Evolutionary conservation across 2,888 invertebrate genomes (phyloP).

Genomic region (Chaetogeoica ovagalla): DNA sequence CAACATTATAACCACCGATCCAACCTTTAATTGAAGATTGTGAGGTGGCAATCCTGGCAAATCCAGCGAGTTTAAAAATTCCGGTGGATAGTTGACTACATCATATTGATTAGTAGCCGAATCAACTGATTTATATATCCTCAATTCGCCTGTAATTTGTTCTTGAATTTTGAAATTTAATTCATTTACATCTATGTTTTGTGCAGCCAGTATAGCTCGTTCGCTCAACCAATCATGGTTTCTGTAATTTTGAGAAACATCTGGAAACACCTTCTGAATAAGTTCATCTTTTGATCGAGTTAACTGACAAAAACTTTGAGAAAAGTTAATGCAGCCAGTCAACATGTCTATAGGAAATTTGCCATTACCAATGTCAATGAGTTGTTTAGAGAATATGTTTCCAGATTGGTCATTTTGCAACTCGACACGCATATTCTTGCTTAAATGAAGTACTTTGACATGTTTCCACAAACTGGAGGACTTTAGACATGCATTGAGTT

Average conservation of each 20-base stretch:
- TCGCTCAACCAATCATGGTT: no score
- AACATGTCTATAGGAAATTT: slow-evolving; percentile 56
- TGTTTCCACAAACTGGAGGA: slow-evolving; percentile 49
- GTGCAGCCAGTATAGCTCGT: no score
- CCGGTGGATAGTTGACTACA: no score
- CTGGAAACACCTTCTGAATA: slow-evolving; percentile 58
- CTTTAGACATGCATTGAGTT: slow-evolving; percentile 51
- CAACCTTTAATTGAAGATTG: no score
- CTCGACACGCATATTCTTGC: slow-evolving; percentile 42
- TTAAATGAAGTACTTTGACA: slow-evolving; percentile 54
- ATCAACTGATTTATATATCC: no score
- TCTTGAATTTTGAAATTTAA: no score
- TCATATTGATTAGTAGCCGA: no score
- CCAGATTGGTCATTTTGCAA: slow-evolving; percentile 36
- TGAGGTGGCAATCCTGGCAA: no score
- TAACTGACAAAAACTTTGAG: slow-evolving; percentile 57
- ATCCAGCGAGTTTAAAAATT: no score
- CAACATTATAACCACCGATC: no score
- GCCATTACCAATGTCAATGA: slow-evolving; percentile 18
- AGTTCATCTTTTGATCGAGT: slow-evolving; percentile 56
- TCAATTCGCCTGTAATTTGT: no score
- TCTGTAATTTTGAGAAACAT: slow-evolving; percentile 55
- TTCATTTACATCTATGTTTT: no score
- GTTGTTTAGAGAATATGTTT: slow-evolving; percentile 33
- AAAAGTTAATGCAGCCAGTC: slow-evolving; percentile 57